phyloP scores from a whole-genome alignment of 1,140 invertebrate species.

The Limonius californicus region DNA sequence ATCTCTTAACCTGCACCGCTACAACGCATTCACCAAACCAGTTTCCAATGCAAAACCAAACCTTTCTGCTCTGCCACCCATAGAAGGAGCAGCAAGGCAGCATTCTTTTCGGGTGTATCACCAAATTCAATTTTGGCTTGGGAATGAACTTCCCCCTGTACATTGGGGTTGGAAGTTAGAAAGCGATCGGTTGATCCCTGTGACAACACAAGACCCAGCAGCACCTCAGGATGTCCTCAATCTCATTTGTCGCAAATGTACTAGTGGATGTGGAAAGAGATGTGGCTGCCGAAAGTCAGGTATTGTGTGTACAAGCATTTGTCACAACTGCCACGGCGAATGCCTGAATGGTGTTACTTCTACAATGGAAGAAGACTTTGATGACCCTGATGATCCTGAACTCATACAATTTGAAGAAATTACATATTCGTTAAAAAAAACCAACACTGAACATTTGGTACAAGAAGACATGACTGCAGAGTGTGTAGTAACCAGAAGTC shows the following conservation, averaged over 20 bases:
- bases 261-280: not conserved
- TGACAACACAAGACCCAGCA: not conserved
- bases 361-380: too few species aligned
- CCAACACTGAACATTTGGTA: too few species aligned
- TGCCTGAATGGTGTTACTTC: not conserved
- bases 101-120: conserved; percentile 3
- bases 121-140: conserved; percentile 3
- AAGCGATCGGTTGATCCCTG: not conserved
- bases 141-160: not conserved
- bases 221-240: not conserved
- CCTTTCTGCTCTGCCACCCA: not conserved
- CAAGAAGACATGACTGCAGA: too few species aligned
- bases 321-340: not conserved
- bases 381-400: too few species aligned
- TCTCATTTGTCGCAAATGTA: not conserved
- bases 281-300: not conserved
- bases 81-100: not conserved
- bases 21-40: not conserved
- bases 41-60: not conserved
- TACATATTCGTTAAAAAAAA: too few species aligned
- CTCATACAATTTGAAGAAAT: too few species aligned
- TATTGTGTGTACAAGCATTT: not conserved
- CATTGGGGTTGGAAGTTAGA: not conserved
- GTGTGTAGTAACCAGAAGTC: too few species aligned
- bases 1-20: not conserved